Evolutionary conservation across 2,888 invertebrate genomes (phyloP).

Genomic region (Dermolepida albohirtum): DNA sequence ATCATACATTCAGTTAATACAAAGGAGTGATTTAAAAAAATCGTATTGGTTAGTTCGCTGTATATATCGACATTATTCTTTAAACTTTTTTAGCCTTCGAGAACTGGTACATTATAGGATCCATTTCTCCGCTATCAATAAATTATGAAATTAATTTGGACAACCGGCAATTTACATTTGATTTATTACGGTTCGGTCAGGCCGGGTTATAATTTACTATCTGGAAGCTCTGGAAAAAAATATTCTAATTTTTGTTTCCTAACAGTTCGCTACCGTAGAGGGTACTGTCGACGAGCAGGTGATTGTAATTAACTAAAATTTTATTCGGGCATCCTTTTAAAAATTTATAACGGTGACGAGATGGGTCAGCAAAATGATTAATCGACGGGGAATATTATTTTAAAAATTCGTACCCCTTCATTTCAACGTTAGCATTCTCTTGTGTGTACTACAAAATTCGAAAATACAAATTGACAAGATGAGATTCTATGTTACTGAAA

Average conservation of each 20-base stretch:
- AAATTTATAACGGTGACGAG: slow-evolving; percentile 3
- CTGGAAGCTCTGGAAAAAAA: slow-evolving; percentile 29
- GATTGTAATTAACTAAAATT: slow-evolving; percentile 30
- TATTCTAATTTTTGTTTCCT: slow-evolving; percentile 33
- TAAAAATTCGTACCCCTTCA: too few relatives aligned
- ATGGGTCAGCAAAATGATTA: slow-evolving; percentile 22
- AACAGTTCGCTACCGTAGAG: slow-evolving; percentile 25
- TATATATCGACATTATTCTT: slow-evolving; percentile 13
- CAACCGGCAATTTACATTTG: slow-evolving; percentile 38
- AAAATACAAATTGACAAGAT: too few relatives aligned
- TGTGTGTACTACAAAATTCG: too few relatives aligned
- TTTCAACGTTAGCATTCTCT: too few relatives aligned
- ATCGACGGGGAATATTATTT: slow-evolving; percentile 5
- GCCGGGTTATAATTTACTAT: slow-evolving; percentile 29
- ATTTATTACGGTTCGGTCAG: slow-evolving; percentile 32
- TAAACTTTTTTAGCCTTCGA: slow-evolving; percentile 8
- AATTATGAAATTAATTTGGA: slow-evolving; percentile 37
- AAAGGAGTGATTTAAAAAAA: too few relatives aligned
- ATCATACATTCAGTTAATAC: too few relatives aligned
- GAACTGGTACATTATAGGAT: slow-evolving; percentile 29
- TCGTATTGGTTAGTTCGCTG: too few relatives aligned
- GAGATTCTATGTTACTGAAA: not conserved
- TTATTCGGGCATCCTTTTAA: slow-evolving; percentile 27
- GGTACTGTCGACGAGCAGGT: slow-evolving; percentile 20
- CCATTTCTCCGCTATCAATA: slow-evolving; percentile 31